Conservation (phyloP, 1,140 invertebrate species). For the Conus betulinus region DNA sequence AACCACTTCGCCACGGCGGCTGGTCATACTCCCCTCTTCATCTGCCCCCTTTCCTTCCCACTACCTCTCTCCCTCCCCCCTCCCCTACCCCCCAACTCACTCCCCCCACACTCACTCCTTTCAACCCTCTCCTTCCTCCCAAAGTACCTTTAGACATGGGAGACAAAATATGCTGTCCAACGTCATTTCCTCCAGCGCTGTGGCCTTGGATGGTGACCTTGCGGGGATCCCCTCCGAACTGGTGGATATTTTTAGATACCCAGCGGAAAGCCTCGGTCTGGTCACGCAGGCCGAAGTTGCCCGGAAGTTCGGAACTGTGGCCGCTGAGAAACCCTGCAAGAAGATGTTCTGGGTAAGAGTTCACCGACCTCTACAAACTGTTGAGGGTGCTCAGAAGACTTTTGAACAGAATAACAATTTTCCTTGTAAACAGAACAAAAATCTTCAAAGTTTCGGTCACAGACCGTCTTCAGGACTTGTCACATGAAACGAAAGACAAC, state of each 20-base stretch:
- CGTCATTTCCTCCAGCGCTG: conserved; percentile 54
- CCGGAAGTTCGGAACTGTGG: conserved; percentile 35
- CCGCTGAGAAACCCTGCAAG: conserved; percentile 37
- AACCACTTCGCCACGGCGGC: too few species aligned
- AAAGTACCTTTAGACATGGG: conserved; percentile 43
- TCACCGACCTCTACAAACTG: too few species aligned
- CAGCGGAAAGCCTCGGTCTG: conserved; percentile 61
- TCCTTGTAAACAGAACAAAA: not conserved
- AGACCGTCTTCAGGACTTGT: too few species aligned
- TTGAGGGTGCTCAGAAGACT: too few species aligned
- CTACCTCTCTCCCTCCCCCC: too few species aligned
- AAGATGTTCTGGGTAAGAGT: too few species aligned
- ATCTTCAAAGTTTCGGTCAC: not conserved
- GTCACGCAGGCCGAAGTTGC: conserved; percentile 66
- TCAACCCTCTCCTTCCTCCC: too few species aligned
- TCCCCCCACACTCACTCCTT: too few species aligned
- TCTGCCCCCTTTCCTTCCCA: not conserved
- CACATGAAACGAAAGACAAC: too few species aligned
- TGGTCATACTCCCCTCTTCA: not conserved
- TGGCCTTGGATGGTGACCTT: conserved; percentile 60
- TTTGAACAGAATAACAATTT: too few species aligned
- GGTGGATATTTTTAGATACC: conserved; percentile 65
- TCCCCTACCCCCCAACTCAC: too few species aligned
- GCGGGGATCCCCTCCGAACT: conserved; percentile 60
- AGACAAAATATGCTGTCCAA: conserved; percentile 44